phyloP scores from a whole-genome alignment of 2,888 invertebrate genomes.

The Syrista parreyssii region DNA sequence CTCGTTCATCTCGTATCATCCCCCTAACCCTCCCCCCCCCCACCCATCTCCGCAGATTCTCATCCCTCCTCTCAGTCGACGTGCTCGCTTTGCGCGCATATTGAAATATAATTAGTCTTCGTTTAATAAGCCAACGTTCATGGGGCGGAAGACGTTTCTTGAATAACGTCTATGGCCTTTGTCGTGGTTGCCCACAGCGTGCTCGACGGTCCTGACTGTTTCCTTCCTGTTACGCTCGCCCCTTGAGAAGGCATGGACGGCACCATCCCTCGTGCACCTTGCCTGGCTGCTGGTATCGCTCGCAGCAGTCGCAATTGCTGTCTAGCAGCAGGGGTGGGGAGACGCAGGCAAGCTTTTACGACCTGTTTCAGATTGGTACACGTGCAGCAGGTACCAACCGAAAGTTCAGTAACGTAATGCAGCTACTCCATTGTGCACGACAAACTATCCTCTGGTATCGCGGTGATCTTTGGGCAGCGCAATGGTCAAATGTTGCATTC shows the following conservation, averaged over 20 bases:
- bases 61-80: not conserved
- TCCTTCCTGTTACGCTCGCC: not conserved
- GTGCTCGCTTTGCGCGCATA: slow-evolving; percentile 27
- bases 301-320: not conserved
- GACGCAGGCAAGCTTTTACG: not conserved
- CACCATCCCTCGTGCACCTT: not conserved
- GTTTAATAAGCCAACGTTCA: slow-evolving; percentile 52
- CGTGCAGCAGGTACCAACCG: not conserved
- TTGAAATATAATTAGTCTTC: slow-evolving; percentile 58
- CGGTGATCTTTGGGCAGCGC: not conserved
- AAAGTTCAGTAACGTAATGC: not conserved
- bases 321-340: not conserved
- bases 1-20: not conserved
- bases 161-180: slow-evolving; percentile 22
- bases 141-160: slow-evolving; percentile 36
- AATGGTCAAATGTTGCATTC: too few species aligned
- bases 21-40: not conserved
- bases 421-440: not conserved
- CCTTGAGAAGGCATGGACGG: not conserved
- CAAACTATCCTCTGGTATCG: not conserved
- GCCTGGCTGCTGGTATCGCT: not conserved
- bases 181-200: slow-evolving; percentile 15
- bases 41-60: too few species aligned
- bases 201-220: slow-evolving; percentile 1
- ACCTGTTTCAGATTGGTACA: not conserved